phyloP scores from a whole-genome alignment of 2,797 vertebrate species.

The Pseudotriccus pelzelni region DNA sequence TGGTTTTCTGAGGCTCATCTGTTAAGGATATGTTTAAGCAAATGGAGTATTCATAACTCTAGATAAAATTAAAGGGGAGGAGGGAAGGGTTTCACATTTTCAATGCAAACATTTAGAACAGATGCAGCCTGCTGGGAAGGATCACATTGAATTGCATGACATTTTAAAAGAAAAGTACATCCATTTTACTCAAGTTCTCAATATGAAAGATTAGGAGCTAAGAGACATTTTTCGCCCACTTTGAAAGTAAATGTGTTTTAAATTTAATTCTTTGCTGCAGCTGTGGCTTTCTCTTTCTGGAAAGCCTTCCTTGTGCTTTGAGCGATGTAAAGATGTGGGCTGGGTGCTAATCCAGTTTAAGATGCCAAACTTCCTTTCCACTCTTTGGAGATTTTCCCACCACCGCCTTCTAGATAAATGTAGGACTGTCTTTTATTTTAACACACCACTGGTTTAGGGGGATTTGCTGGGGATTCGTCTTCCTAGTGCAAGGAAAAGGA shows the following conservation, averaged over 20 bases:
- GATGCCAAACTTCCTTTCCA: conserved; percentile 3
- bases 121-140: conserved; percentile 33
- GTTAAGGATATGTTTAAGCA: conserved; percentile 17
- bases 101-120: conserved; percentile 19
- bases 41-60: conserved; percentile 33
- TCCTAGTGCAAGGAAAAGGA: not conserved
- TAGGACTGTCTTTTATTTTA: not conserved
- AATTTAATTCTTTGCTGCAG: conserved; percentile 40
- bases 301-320: conserved; percentile 1
- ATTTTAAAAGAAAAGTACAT: conserved; percentile 19
- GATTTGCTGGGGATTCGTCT: not conserved
- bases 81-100: not conserved
- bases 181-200: conserved; percentile 3
- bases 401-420: not conserved
- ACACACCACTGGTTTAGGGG: not conserved
- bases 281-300: conserved; percentile 25
- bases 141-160: conserved; percentile 11
- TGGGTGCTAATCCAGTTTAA: conserved; percentile 18
- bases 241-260: conserved; percentile 48
- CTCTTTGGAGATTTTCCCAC: not conserved
- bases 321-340: not conserved
- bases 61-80: conserved; percentile 23
- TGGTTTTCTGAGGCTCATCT: conserved; percentile 7
- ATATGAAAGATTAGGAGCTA: conserved; percentile 17
- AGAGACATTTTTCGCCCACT: not conserved